Conservation (phyloP, 2,888 invertebrate species). For the Leucophora obtusa region DNA sequence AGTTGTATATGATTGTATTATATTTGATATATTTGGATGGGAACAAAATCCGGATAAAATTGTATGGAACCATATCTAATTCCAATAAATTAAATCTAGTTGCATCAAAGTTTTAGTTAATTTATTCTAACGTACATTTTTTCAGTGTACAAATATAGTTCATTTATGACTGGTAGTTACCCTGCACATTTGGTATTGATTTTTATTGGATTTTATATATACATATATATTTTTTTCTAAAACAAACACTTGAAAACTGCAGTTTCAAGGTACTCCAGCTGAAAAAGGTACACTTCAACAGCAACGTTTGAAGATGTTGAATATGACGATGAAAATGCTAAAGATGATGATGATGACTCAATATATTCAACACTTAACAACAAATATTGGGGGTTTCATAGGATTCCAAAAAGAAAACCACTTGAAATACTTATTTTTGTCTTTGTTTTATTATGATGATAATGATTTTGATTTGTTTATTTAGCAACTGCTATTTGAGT, state of each 20-base stretch:
- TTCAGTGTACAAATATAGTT: constrained; percentile 11
- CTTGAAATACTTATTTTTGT: constrained; percentile 4
- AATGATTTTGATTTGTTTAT: constrained; percentile 33
- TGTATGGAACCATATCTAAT: too few relatives aligned
- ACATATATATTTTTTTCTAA: constrained; percentile 31
- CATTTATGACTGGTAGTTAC: constrained; percentile 30
- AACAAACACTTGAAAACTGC: constrained; percentile 62
- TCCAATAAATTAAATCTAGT: too few relatives aligned
- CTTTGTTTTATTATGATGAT: constrained; percentile 25
- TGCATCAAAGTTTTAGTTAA: too few relatives aligned
- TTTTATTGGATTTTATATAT: constrained; percentile 39
- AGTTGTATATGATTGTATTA: too few relatives aligned
- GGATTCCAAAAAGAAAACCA: constrained; percentile 12
- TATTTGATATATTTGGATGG: too few relatives aligned
- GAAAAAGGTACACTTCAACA: constrained; percentile 40
- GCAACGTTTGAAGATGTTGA: constrained; percentile 27
- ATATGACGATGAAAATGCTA: constrained; percentile 9
- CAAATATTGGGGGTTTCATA: constrained; percentile 32
- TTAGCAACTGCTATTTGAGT: constrained; percentile 33
- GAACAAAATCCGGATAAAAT: too few relatives aligned
- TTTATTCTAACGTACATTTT: constrained; percentile 18
- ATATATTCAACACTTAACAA: constrained; percentile 30
- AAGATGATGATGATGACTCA: constrained; percentile 53
- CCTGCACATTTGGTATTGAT: constrained; percentile 42
- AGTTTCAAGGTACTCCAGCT: constrained; percentile 54